Base-by-base conservation (phyloP, 2,888 invertebrate genomes). In the Synanthedon tipuliformis region DNA sequence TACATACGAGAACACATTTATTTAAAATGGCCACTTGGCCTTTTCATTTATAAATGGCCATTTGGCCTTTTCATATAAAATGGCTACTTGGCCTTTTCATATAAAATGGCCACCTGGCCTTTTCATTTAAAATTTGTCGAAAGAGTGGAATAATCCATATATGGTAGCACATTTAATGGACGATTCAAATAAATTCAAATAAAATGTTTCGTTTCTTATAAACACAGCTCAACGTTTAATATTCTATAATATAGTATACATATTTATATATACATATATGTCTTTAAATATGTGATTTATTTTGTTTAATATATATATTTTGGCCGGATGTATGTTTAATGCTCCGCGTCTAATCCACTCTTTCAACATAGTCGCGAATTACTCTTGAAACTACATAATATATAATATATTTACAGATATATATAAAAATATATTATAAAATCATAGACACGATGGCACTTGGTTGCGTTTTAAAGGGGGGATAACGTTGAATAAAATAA, bases 381-480 rank as follows among this genome's bases (percentile, higher is more conserved):
- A 71, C 68, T 75, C 63, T 73, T 61, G 64, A 68, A 60, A 69
- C 11, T 41, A n/a, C 40, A 34, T 51, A 40, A 23, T 23, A 23
- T 23, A 23, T 23, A 23, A 23, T 65, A 67, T 84, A 82, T 83
- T 81, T 82, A 84, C 82, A 84, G 69, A 73, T 71, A 75, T 62
- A 70, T 75, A 80, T 73, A 81, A 78, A 83, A 82, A 82, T 82
- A 83, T 78, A 73, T 79, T 77, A 76, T 53, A 79, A 75, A 74
- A 78, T 73, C 68, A 80, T 75, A 82, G 79, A 78, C 69, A 79
- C 73, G 73, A 86, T 86, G 86, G 86, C 86, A 86, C 86, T 85
- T 76, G 82, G 81, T 86, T 81, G 83, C 83, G 75, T 81, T 73
- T 73, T 72, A 74, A 68, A 73, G 67, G 70, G 68, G 66, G 65